Conservation (phyloP, 30 jellyfish, hydroid and myxozoan species). For the Chrysaora quinquecirrha region DNA sequence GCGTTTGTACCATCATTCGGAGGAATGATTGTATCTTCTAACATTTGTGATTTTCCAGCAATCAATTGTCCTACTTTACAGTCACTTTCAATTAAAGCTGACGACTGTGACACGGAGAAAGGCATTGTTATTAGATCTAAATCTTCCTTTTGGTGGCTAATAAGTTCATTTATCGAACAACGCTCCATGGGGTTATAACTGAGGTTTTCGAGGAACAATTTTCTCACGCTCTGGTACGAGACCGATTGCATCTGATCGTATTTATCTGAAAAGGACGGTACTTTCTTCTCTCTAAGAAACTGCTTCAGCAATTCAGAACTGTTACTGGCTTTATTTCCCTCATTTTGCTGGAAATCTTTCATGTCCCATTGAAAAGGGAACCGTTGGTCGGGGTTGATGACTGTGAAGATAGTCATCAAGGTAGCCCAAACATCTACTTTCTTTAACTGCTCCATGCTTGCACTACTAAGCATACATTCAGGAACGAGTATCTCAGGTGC, state of each 20-base stretch:
- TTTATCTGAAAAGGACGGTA: constrained; percentile 1
- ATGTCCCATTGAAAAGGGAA: constrained; percentile 18
- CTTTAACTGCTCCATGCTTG: constrained; percentile 18
- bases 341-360: not conserved
- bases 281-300: not conserved
- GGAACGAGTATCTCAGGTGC: constrained; percentile 23
- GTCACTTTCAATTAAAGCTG: constrained; percentile 31
- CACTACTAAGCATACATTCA: not conserved
- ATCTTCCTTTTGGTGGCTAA: not conserved
- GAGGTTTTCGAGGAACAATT: constrained; percentile 26
- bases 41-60: constrained; percentile 2
- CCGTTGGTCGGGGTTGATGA: constrained; percentile 23
- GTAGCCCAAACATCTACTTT: constrained; percentile 18
- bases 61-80: not conserved
- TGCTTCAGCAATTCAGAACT: not conserved
- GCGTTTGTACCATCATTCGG: constrained; percentile 51
- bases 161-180: constrained; percentile 15
- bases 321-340: not conserved
- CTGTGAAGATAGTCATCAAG: constrained; percentile 9
- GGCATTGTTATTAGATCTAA: not conserved
- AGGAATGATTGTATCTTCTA: constrained; percentile 12
- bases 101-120: constrained; percentile 18
- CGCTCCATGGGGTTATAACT: constrained; percentile 27
- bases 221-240: constrained; percentile 5
- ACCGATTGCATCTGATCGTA: not conserved